Conservation (phyloP, 2,888 invertebrate genomes). For the Philopedon plagiatum region DNA sequence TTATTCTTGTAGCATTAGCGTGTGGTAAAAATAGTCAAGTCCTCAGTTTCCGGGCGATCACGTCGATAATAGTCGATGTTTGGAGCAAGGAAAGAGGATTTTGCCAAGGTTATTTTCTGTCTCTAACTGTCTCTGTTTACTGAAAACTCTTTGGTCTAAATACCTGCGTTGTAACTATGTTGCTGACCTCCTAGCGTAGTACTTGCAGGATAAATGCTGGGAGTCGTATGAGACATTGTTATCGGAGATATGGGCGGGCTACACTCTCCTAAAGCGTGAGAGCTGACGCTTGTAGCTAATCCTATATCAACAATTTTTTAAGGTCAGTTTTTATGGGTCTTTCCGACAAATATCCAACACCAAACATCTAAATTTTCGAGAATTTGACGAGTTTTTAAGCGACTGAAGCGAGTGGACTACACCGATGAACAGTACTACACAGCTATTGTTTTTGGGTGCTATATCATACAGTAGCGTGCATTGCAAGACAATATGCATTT, state of each 20-base stretch:
- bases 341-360: constrained; percentile 11
- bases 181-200: constrained; percentile 66
- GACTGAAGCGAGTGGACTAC: not conserved
- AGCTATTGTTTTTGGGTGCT: no score
- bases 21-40: no score
- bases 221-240: constrained; percentile 69
- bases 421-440: not conserved
- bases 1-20: no score
- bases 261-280: constrained; percentile 78
- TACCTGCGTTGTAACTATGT: constrained; percentile 49
- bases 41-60: no score
- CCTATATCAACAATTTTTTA: constrained; percentile 60
- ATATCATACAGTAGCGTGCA: not conserved
- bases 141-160: no score
- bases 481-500: no score
- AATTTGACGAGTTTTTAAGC: not conserved
- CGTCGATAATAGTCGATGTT: no score
- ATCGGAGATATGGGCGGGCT: constrained; percentile 73
- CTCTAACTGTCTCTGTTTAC: no score
- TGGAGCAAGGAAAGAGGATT: no score
- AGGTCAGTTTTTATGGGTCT: constrained; percentile 25
- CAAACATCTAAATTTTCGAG: constrained; percentile 24
- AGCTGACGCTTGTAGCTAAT: constrained; percentile 79
- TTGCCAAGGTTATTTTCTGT: no score
- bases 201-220: constrained; percentile 71